Percentiles rank a stretch among this genome's conserved stretches.
These are phyloP conservation scores for Synaphobranchus kaupii DNA, from an alignment of 2,797 vertebrate genomes.

Conservation along the genomic window DNA sequence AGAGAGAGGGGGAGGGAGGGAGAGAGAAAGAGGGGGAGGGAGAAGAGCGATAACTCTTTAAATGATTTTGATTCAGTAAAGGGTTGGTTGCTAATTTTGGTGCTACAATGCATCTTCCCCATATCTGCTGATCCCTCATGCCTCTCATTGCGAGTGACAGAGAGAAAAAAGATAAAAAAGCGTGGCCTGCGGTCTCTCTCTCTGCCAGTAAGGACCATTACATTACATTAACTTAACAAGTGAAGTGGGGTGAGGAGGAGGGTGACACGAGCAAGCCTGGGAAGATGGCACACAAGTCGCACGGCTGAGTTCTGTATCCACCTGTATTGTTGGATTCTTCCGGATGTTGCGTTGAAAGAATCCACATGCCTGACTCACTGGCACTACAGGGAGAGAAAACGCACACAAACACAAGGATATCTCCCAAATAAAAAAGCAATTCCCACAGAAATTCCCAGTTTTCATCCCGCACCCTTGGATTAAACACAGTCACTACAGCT, in stretches of 20 bases:
- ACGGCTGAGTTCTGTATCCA: too few species aligned
- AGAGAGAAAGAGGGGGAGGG: neutral
- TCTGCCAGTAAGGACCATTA: neutral
- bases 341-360: too few species aligned
- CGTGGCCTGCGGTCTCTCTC: neutral
- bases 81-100: too few species aligned
- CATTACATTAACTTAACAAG: neutral
- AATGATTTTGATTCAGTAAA: too few species aligned
- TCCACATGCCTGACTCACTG: too few species aligned
- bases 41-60: neutral
- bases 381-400: neutral
- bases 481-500: neutral
- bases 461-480: neutral
- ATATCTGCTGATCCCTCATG: too few species aligned
- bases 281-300: too few species aligned
- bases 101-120: too few species aligned
- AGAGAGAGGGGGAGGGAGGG: slow-evolving; percentile 30
- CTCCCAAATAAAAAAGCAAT: neutral
- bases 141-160: neutral
- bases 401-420: neutral
- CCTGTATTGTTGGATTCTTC: too few species aligned
- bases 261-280: too few species aligned
- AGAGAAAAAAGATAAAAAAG: neutral
- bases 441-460: slow-evolving; percentile 18
- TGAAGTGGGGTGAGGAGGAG: too few species aligned